Evolutionary conservation across 2,888 invertebrate species (phyloP), one percentile per base, ranked within the genome.

Genomic region (Peribatodes rhomboidaria): DNA sequence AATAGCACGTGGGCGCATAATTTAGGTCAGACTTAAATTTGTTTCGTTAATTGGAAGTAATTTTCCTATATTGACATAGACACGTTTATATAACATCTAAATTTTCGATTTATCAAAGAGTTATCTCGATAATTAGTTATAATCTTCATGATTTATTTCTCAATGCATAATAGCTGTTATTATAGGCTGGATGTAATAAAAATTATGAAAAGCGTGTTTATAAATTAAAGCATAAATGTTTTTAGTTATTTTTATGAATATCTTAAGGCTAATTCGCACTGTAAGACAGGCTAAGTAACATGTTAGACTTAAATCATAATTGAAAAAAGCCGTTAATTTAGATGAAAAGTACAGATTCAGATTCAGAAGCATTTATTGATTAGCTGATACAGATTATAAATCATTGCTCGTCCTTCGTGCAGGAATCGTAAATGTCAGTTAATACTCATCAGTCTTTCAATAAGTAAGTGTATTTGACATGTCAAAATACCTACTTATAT

Each of bases 141-240:
- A 63, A 72, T 65, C 65, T 70, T 65, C 50, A 44, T 54, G 61
- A 68, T 72, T 61, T 63, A 67, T 65, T 67, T 58, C 57, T 63
- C 57, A 63, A 63, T 53, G 61, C 31, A 44, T 56, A 55, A 55
- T 55, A 31, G 61, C 44, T 55, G 55, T 54, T 20, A 61, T 61
- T 55, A 61, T 42, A 4, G 47, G 53, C 18, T 46, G n/a, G 47
- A 41, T 50, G 49, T 47, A 33, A 41, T 61, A 61, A 61, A 55
- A 55, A 61, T 56, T 61, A 61, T 61, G 55, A 56, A 50, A 39
- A 27, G 47, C 54, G 42, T 44, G 41, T 46, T 60, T 46, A 18
- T 58, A 59, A 42, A 50, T 33, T 50, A 14, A 49, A 59, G 3
- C 35, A 8, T 41, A 14, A 10, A 33, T 31, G 27, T 22, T 39